Evolutionary conservation across 1,140 invertebrate genomes (phyloP).

Genomic region (Lordiphosa stackelbergi): DNA sequence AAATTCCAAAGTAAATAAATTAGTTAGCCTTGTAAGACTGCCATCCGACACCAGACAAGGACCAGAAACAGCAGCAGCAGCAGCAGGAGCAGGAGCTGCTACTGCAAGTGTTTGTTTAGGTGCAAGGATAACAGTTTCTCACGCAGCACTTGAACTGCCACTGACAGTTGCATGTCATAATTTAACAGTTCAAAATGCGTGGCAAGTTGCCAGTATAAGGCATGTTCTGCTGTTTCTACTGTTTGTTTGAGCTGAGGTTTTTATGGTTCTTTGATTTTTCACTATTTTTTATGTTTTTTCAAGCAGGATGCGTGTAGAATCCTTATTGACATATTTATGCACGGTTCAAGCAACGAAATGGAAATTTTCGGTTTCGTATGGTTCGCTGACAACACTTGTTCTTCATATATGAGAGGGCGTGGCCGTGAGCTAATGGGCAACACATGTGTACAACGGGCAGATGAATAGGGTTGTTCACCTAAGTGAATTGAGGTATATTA

Average conservation of each 20-base stretch:
- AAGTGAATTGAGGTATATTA: too few species aligned
- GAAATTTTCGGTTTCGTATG: slow-evolving; percentile 54
- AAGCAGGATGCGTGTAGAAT: slow-evolving; percentile 36
- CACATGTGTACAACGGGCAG: slow-evolving; percentile 23
- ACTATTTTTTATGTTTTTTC: slow-evolving; percentile 24
- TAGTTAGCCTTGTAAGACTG: slow-evolving; percentile 46
- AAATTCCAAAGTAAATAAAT: slow-evolving; percentile 63
- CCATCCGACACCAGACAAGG: slow-evolving; percentile 3
- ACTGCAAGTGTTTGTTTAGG: slow-evolving; percentile 68
- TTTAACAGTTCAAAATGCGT: slow-evolving; percentile 59
- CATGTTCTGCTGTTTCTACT: slow-evolving; percentile 12
- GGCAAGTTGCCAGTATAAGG: slow-evolving; percentile 58
- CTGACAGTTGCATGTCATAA: slow-evolving; percentile 71
- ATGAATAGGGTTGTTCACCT: too few species aligned
- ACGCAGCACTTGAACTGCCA: slow-evolving; percentile 55
- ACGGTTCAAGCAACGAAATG: slow-evolving; percentile 65
- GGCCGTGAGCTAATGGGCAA: slow-evolving; percentile 41
- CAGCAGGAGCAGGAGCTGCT: slow-evolving; percentile 34
- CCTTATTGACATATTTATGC: slow-evolving; percentile 69
- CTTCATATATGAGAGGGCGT: slow-evolving; percentile 14
- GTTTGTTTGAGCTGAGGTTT: slow-evolving; percentile 59
- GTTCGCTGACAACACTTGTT: slow-evolving; percentile 32
- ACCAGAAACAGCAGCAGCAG: slow-evolving; percentile 37
- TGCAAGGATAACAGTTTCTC: slow-evolving; percentile 69
- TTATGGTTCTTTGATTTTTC: slow-evolving; percentile 27